Base-by-base conservation (phyloP, 2,113 vertebrate genomes). In the Toxostoma redivivum region DNA sequence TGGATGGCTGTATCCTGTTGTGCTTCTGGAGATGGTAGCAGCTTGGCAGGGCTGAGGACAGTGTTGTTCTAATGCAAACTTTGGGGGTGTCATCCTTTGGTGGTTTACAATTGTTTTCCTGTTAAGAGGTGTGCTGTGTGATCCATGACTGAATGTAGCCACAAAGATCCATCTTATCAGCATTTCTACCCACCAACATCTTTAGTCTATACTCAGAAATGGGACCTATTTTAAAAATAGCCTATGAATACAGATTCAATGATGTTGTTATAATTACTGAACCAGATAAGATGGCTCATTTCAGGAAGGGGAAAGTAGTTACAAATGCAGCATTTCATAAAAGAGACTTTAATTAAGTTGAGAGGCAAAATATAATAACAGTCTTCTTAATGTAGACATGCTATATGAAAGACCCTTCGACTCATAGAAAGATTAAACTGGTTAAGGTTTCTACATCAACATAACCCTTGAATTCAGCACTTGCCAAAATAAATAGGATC, bases 221-320 rank as follows among this genome's bases (percentile, higher is more conserved):
- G 57, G 66, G 73, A 93, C 56, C 31, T 78, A 82, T 92, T 96
- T 94, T 94, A 81, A 95, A 97, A 95, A 86, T 70, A 79, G 48
- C 31, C 73, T 56, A 45, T 87, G 79, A 95, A 95, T 95, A 92
- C 56, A 85, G 81, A 95, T 90, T 81, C 76, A 71, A 35, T 88
- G 58, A 86, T 91, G 87, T 71, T 92, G 71, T 94, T 96, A 65
- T 94, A 95, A 94, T 95, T 96, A 95, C 60, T 72, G 79, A 78
- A 94, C 86, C 86, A 95, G 94, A 92, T 62, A 91, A 91, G 56
- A 90, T 85, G 58, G 90, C 67, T 97, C 85, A 94, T 95, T 96
- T 96, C 78, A 92, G 73, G 88, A 88, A 78, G 53, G 31, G 31
- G 40, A 94, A 92, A 93, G 58, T 76, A 91, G 88, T 86, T 91